Evolutionary conservation across 2,797 vertebrate species (phyloP).

Genomic region (Rhadinocentrus ornatus): DNA sequence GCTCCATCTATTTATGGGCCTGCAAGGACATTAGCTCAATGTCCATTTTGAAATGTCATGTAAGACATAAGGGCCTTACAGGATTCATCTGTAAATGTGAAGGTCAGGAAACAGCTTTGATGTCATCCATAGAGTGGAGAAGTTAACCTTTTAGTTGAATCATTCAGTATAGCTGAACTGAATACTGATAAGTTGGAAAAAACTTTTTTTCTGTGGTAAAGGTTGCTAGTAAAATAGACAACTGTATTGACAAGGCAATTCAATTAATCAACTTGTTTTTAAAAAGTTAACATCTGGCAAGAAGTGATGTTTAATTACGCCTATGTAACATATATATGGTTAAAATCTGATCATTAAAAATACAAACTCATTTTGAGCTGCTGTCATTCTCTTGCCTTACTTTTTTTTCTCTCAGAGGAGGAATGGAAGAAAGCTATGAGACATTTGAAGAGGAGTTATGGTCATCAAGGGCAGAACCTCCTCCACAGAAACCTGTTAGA

Average conservation of each 20-base stretch:
- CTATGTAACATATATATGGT: background rate
- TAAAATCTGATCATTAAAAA: background rate
- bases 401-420: slow-evolving; percentile 27
- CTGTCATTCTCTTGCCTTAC: background rate
- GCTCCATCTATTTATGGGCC: slow-evolving; percentile 75
- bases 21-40: slow-evolving; percentile 66
- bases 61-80: slow-evolving; percentile 54
- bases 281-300: slow-evolving; percentile 7
- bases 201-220: background rate
- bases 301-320: slow-evolving; percentile 10
- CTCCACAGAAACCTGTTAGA: slow-evolving; percentile 75
- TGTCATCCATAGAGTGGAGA: slow-evolving; percentile 37
- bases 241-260: background rate
- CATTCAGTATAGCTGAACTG: slow-evolving; percentile 11
- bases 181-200: slow-evolving; percentile 18
- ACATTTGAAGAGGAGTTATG: slow-evolving; percentile 83
- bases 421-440: slow-evolving; percentile 82
- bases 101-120: slow-evolving; percentile 50
- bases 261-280: slow-evolving; percentile 14
- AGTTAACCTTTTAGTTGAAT: slow-evolving; percentile 44
- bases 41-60: slow-evolving; percentile 71
- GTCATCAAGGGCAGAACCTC: slow-evolving; percentile 67
- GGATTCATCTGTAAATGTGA: slow-evolving; percentile 65
- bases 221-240: slow-evolving; percentile 8
- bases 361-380: slow-evolving; percentile 4